phyloP scores from a whole-genome alignment of 2,888 invertebrate genomes.

The Amphipoea lucens region DNA sequence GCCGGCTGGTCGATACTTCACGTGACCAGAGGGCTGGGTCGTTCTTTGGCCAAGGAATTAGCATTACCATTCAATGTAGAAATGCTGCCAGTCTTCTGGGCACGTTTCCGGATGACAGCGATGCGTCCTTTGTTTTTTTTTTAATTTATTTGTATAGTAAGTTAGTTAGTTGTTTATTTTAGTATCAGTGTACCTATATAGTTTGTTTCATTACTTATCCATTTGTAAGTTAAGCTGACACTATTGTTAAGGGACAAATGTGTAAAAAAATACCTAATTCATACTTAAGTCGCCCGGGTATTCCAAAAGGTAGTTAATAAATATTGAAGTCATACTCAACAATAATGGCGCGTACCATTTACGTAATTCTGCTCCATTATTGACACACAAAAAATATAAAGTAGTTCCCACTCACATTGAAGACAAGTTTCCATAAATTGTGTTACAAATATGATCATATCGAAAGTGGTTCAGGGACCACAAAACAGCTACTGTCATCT shows the following conservation, averaged over 20 bases:
- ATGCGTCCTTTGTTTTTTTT: no score
- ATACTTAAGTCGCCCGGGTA: neutral
- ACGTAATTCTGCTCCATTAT: conserved; percentile 64
- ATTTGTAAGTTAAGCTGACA: neutral
- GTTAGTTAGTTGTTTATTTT: no score
- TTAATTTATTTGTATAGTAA: no score
- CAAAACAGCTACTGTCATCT: conserved; percentile 39
- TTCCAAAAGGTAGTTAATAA: conserved; percentile 45
- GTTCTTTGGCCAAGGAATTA: no score
- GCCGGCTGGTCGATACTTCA: no score
- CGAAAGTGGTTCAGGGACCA: conserved; percentile 61
- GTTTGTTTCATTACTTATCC: neutral
- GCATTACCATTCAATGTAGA: no score
- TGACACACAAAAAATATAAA: conserved; percentile 62
- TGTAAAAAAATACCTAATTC: conserved; percentile 15
- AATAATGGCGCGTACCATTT: conserved; percentile 56
- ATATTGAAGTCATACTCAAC: conserved; percentile 50
- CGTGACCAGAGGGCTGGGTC: no score
- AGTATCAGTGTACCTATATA: no score
- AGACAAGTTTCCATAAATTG: conserved; percentile 66
- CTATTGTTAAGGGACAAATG: neutral
- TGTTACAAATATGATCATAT: conserved; percentile 55
- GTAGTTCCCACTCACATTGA: conserved; percentile 62
- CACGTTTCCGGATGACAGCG: no score
- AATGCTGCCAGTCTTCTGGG: no score